These are phyloP conservation scores for Muscicapa comitata DNA, from an alignment of 2,797 vertebrate genomes.

Conservation along the genomic window DNA sequence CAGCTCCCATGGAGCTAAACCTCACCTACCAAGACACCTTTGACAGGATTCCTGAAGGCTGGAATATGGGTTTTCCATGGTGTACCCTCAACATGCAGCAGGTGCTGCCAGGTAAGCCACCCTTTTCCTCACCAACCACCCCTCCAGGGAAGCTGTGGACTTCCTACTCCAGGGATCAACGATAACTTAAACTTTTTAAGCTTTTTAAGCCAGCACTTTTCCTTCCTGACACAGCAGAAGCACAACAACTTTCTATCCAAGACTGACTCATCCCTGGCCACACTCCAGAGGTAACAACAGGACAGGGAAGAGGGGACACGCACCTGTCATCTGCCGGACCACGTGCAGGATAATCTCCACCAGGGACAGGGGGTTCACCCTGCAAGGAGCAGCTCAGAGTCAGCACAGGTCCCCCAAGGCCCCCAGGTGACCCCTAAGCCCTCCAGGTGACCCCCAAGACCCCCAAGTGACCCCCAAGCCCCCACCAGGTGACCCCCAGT, in stretches of 20 bases:
- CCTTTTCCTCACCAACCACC: not conserved
- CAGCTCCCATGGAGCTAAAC: not conserved
- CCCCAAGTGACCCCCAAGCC: no score
- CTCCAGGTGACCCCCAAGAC: rapidly evolving
- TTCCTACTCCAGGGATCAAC: rapidly evolving
- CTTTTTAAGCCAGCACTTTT: rapidly evolving
- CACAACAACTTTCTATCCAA: rapidly evolving
- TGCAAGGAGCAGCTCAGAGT: not conserved
- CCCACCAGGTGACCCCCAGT: not conserved
- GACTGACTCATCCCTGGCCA: not conserved
- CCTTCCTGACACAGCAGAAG: not conserved
- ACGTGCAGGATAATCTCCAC: conserved; percentile 95
- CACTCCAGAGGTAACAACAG: rapidly evolving
- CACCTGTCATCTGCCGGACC: conserved; percentile 91
- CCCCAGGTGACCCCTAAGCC: no score
- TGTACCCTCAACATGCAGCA: rapidly evolving
- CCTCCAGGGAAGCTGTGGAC: rapidly evolving
- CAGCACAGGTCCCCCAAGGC: not conserved
- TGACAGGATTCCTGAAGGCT: no score
- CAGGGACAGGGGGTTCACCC: conserved; percentile 93
- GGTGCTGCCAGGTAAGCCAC: rapidly evolving
- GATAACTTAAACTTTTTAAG: rapidly evolving
- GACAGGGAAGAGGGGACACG: not conserved
- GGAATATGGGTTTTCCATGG: rapidly evolving
- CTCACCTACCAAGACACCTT: rapidly evolving